Evolutionary conservation across 2,888 invertebrate genomes (phyloP).

Genomic region (Germaria angustata): DNA sequence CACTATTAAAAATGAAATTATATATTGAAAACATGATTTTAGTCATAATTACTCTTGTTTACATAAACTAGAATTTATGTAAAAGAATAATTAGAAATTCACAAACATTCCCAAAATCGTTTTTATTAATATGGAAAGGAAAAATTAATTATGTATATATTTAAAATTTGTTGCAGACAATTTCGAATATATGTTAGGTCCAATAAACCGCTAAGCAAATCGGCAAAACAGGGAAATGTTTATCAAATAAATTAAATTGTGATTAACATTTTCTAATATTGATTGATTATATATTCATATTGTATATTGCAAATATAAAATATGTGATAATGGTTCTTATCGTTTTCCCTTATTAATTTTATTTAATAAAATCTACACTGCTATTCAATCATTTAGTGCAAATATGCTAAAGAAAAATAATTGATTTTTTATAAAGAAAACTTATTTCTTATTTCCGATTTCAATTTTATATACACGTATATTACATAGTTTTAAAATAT

Average conservation of each 20-base stretch:
- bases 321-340: not conserved
- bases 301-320: not conserved
- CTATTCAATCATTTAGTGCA: not conserved
- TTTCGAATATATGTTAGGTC: too few relatives aligned
- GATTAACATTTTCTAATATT: not conserved
- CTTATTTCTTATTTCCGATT: not conserved
- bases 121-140: not conserved
- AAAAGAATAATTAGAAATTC: not conserved
- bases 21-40: not conserved
- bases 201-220: not conserved
- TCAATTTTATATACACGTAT: not conserved
- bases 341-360: not conserved
- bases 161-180: too few relatives aligned
- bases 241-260: not conserved
- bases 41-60: not conserved
- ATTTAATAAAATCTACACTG: not conserved
- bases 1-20: not conserved
- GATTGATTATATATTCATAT: not conserved
- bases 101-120: not conserved
- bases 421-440: not conserved
- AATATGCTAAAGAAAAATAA: not conserved
- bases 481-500: not conserved
- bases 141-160: not conserved
- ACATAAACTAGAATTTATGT: not conserved
- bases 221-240: not conserved